Evolutionary conservation across 30 jellyfish, hydroid and myxozoan species (phyloP).

Genomic region (Mastigias papua): DNA sequence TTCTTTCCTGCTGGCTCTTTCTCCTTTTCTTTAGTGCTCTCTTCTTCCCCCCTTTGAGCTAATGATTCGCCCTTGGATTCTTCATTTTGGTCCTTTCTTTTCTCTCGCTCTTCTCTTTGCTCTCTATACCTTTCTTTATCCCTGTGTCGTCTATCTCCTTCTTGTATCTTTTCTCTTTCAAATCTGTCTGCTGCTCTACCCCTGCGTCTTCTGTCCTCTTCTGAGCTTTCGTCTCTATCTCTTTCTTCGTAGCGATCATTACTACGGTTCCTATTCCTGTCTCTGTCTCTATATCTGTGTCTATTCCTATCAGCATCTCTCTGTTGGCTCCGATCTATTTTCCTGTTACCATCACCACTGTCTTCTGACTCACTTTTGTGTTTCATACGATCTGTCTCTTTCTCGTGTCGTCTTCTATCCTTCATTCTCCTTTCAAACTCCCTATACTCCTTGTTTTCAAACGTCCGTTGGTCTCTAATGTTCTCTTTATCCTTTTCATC

Average conservation of each 20-base stretch:
- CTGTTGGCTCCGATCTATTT: neutral
- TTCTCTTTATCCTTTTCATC: constrained; percentile 16
- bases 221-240: constrained; percentile 9
- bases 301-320: constrained; percentile 13
- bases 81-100: constrained; percentile 2
- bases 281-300: constrained; percentile 11
- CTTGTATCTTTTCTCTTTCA: neutral
- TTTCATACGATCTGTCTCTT: neutral
- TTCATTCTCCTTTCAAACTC: neutral
- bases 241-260: neutral
- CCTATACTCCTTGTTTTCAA: neutral
- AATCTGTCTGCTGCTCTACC: constrained; percentile 11
- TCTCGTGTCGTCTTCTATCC: neutral
- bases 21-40: neutral
- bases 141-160: constrained; percentile 5
- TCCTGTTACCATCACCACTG: neutral
- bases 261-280: constrained; percentile 6
- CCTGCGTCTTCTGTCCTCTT: constrained; percentile 6
- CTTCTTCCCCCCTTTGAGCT: constrained; percentile 1
- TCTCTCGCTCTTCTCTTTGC: constrained; percentile 24
- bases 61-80: constrained; percentile 7
- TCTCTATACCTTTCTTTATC: constrained; percentile 26
- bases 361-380: neutral
- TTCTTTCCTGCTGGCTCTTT: constrained; percentile 48
- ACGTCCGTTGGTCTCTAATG: neutral